Percentiles rank a stretch among this genome's conserved stretches.
phyloP scores from a whole-genome alignment of 30 jellyfish, hydroid and myxozoan species.

The Aurelia coerulea region DNA sequence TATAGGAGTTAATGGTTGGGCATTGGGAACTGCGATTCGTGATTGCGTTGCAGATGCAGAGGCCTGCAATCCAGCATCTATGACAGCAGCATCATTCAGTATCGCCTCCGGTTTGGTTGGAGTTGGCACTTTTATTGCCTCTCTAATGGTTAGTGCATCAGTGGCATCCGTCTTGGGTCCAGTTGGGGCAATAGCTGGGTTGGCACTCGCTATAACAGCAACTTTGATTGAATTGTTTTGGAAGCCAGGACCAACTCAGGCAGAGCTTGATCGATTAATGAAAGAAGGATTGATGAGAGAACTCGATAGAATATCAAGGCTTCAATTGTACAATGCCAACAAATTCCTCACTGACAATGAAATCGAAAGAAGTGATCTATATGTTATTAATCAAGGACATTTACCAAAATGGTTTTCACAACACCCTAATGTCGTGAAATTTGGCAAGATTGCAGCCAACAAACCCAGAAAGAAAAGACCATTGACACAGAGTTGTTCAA shows the following conservation, averaged over 20 bases:
- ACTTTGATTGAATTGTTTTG: conserved; percentile 21
- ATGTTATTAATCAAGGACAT: conserved; percentile 9
- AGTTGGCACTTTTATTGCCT: not conserved
- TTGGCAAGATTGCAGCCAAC: not conserved
- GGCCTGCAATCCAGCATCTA: conserved; percentile 2
- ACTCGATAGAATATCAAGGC: not conserved
- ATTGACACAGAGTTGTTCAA: not conserved
- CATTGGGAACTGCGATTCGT: conserved; percentile 8
- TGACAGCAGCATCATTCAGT: conserved; percentile 27
- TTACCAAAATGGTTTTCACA: conserved; percentile 1
- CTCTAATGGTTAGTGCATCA: conserved; percentile 1
- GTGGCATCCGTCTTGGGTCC: conserved; percentile 15
- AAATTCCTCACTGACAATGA: not conserved
- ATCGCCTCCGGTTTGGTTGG: conserved; percentile 22
- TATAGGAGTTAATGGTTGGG: conserved; percentile 23
- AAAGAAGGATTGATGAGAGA: conserved; percentile 14
- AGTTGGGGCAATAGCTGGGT: conserved; percentile 10
- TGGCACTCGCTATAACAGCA: conserved; percentile 10
- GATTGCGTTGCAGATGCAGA: conserved; percentile 1
- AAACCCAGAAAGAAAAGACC: not conserved
- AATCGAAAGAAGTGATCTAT: not conserved
- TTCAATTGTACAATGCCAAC: conserved; percentile 1
- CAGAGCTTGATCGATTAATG: not conserved
- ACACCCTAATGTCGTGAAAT: not conserved
- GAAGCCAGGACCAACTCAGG: conserved; percentile 15